A percentile compares a stretch with the other conserved stretches of the same genome.
These are phyloP conservation scores for Malurus alboscapulatus DNA, from an alignment of 2,113 vertebrate genomes.

Conservation along the genomic window DNA sequence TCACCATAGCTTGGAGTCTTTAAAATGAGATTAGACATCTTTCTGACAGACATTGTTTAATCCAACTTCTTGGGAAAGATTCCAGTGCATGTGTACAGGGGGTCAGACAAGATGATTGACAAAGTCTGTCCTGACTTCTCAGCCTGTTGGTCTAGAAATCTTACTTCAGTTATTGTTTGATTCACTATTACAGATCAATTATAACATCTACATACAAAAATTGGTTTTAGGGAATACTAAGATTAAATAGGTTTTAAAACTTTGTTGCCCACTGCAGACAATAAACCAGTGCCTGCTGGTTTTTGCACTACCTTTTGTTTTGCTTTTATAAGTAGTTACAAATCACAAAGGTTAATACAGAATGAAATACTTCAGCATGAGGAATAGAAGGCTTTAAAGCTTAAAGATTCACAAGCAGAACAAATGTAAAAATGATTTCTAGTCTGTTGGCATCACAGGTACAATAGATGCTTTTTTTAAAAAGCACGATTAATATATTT, in stretches of 20 bases:
- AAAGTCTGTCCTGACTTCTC: neutral
- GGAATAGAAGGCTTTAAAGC: neutral
- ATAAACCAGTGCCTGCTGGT: neutral
- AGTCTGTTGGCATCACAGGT: slow-evolving; percentile 6
- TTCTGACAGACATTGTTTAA: slow-evolving; percentile 36
- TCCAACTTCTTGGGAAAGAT: neutral
- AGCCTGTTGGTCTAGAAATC: neutral
- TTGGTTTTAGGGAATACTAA: neutral
- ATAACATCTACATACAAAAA: neutral
- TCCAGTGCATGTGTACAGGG: fast-evolving
- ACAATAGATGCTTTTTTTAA: slow-evolving; percentile 33
- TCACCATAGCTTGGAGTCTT: slow-evolving; percentile 15
- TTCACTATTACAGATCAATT: slow-evolving; percentile 18
- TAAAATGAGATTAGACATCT: slow-evolving; percentile 41
- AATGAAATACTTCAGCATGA: neutral
- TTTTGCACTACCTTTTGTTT: neutral
- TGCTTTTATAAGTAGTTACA: slow-evolving; percentile 19
- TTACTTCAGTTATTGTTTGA: neutral
- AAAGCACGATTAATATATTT: slow-evolving; percentile 52
- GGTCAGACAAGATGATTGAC: neutral
- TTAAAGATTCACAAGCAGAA: slow-evolving; percentile 30
- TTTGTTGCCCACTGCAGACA: neutral
- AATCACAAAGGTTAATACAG: slow-evolving; percentile 16
- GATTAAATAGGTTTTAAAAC: neutral
- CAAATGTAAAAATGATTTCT: slow-evolving; percentile 19